phyloP scores from a whole-genome alignment of 1,140 invertebrate species.

The Pachyrhynchus sulphureomaculatus region DNA sequence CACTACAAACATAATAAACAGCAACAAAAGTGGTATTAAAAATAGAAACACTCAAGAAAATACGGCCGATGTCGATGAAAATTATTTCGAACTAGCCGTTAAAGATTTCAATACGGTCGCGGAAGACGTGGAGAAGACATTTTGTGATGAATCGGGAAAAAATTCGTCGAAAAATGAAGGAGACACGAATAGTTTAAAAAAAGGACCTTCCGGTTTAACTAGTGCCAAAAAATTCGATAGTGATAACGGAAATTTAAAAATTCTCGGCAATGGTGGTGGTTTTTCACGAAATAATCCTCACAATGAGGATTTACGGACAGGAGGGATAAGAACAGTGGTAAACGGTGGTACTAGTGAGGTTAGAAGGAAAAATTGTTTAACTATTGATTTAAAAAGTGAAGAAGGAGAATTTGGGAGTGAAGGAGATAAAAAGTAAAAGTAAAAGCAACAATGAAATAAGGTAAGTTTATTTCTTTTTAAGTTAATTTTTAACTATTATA shows the following conservation, averaged over 20 bases:
- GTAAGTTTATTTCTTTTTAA: not conserved
- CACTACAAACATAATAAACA: slow-evolving; percentile 19
- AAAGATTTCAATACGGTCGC: slow-evolving; percentile 48
- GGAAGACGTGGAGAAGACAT: slow-evolving; percentile 45
- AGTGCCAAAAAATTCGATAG: too few relatives aligned
- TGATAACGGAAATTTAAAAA: too few relatives aligned
- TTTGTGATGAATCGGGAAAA: slow-evolving; percentile 35
- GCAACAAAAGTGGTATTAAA: slow-evolving; percentile 18
- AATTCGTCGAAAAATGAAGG: not conserved
- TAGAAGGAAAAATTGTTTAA: slow-evolving; percentile 15
- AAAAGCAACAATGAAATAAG: not conserved
- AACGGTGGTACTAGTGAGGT: slow-evolving; percentile 5
- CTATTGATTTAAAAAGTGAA: slow-evolving; percentile 13
- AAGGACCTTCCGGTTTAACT: not conserved
- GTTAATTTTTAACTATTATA: too few relatives aligned
- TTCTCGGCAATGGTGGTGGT: too few relatives aligned
- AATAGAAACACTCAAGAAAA: slow-evolving; percentile 25
- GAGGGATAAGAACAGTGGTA: slow-evolving; percentile 1
- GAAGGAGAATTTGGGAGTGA: slow-evolving; percentile 20
- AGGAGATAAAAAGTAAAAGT: slow-evolving; percentile 25
- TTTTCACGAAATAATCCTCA: too few relatives aligned
- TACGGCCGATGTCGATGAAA: slow-evolving; percentile 25
- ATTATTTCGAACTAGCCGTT: slow-evolving; percentile 45
- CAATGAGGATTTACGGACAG: too few relatives aligned
- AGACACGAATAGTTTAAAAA: not conserved